Base-by-base conservation (phyloP, 2,113 vertebrate genomes). In the Cottus gobio region DNA sequence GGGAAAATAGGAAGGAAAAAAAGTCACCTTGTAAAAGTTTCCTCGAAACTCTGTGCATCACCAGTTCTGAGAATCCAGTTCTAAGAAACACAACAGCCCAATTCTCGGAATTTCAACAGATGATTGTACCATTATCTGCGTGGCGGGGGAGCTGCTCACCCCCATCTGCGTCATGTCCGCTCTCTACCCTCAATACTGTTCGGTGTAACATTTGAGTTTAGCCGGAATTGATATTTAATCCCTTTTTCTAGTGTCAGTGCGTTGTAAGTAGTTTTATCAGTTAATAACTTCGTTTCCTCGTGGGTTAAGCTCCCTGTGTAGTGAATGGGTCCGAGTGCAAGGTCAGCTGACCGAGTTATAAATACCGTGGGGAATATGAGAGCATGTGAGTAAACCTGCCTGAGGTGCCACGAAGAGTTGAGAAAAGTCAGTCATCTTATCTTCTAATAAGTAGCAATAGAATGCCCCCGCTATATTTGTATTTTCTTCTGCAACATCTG, bases 41-140 rank as follows among this genome's bases (percentile, higher is more conserved):
- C 97, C 96, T 98, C 97, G 97, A 99, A 99, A 97, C 95, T 96
- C 96, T 94, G 96, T 93, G 94, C 96, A 97, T 96, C 96, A 95
- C 96, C 96, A 95, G 95, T 99, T 99, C 97, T 97, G 96, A 97
- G 97, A 98, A 98, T 95, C 96, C 96, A 96, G 96, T 99, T 99
- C 97, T 98, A 96, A 97, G 97, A 98, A 99, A 96, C 96, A 92
- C 94, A 93, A 93, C 91, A 80, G 96, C 96, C 95, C 94, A 97
- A 97, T 99, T 99, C 97, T 99, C 97, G 97, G 97, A 99, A 99
- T 97, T 97, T 97, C 96, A 97, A 96, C 96, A 95, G 85, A 69
- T 82, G 96, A 86, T 91, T 58, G 87, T 93, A 96, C 97, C 96
- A 99, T 79, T 85, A 46, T 50, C 0, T 7, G 2, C 0, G 0